A percentile compares a stretch with the other conserved stretches of the same genome.
These are phyloP conservation scores for Ophion costatus DNA, from an alignment of 2,888 invertebrate species.

Conservation along the genomic window DNA sequence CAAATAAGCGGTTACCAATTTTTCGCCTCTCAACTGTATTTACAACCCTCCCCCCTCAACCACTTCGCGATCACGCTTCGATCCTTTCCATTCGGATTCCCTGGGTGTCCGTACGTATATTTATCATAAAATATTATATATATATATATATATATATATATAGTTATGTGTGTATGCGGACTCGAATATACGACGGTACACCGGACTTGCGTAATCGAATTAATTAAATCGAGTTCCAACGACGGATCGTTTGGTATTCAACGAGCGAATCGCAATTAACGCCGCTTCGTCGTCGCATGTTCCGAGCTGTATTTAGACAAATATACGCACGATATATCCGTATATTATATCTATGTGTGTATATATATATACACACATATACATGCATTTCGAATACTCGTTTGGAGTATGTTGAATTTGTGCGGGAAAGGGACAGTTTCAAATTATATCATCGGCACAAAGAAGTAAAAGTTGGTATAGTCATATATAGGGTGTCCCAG, in stretches of 20 bases:
- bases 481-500: too few relatives aligned
- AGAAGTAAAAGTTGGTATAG: too few relatives aligned
- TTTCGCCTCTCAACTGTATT: conserved; percentile 65
- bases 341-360: not conserved
- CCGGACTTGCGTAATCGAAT: conserved; percentile 29
- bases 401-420: not conserved
- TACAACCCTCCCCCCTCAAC: not conserved
- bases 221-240: conserved; percentile 9
- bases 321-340: not conserved
- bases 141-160: conserved; percentile 7
- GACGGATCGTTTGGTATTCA: conserved; percentile 18
- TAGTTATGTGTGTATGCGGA: not conserved
- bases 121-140: conserved; percentile 28
- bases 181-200: not conserved
- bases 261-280: conserved; percentile 16
- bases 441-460: too few relatives aligned
- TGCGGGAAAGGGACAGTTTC: not conserved
- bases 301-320: not conserved
- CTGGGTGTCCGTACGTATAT: conserved; percentile 6
- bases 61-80: not conserved
- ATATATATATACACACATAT: too few relatives aligned
- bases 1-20: conserved; percentile 77
- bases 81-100: conserved; percentile 19
- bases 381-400: not conserved
- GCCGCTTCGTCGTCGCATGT: not conserved